Evolutionary conservation across 1,140 invertebrate genomes (phyloP), one percentile per base, ranked within the genome.

Genomic region (Apis dorsata): DNA sequence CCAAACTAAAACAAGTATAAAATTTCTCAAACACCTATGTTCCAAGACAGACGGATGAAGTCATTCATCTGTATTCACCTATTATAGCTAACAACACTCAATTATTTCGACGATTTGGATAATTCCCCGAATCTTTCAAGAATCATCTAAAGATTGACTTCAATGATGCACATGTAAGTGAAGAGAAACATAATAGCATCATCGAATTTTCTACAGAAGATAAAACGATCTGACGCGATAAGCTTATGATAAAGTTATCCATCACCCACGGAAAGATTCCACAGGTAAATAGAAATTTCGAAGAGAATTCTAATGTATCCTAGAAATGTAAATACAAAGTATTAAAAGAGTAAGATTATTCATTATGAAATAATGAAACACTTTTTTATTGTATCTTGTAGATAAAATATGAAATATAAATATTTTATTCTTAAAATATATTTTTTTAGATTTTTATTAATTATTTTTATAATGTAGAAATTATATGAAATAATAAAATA

Each of bases 271-370:
- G 15, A 3, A 1, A 15, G 72, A 73, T 65, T 74, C 70, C 79
- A 28, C 57, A 57, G 13, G 60, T 10, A 34, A 44, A 15, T 65
- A n/a, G 73, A 81, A 83, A 78, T 78, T 87, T 87, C 73, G 81
- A 60, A 63, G 53, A 63, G 70, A n/a, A 62, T 63, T 34, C 73
- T 34, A 70, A 76, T 62, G 68, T 44, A 71, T 73, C 9, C 15
- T 44, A 44, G 5, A 44, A 44, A 44, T 44, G 5, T 44, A 34
- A 34, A 0, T 44, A 44, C 5, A 7, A 44, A 2, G 4, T 44
- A 4, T 3, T 44, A 44, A 44, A 44, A 44, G 34, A 44, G 2
- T 44, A 44, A 44, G 34, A 44, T 0, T 44, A 44, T 44, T 44
- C 34, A 44, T 44, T 44, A 44, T 44, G 34, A 44, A 44, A 44